phyloP scores from a whole-genome alignment of 2,797 vertebrate genomes.

The Nasua narica region DNA sequence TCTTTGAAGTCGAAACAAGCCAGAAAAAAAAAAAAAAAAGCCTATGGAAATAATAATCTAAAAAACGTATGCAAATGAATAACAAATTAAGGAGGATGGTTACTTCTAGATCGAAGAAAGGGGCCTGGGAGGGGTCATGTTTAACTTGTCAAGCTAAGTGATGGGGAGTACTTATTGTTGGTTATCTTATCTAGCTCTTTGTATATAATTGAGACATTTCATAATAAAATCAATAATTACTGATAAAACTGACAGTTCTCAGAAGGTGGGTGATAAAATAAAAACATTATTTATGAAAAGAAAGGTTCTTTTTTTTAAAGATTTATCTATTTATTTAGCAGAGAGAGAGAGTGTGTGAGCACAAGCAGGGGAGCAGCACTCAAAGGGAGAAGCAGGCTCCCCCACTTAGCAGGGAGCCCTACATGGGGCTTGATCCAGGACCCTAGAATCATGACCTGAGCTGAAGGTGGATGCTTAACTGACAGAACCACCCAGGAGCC shows the following conservation, averaged over 20 bases:
- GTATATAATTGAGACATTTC: neutral
- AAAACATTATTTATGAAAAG: neutral
- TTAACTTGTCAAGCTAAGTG: neutral
- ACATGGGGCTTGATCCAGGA: too few relatives aligned
- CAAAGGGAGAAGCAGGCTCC: too few relatives aligned
- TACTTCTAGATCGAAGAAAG: neutral
- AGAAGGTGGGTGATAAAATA: neutral
- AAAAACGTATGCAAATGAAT: neutral
- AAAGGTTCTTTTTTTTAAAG: too few relatives aligned
- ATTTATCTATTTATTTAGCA: too few relatives aligned
- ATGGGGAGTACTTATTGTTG: neutral
- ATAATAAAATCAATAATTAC: conserved; percentile 17
- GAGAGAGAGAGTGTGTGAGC: too few relatives aligned
- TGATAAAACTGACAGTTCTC: neutral
- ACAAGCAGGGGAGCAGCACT: too few relatives aligned
- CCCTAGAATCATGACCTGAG: too few relatives aligned
- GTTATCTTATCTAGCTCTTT: neutral
- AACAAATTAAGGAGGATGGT: neutral
- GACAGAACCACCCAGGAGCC: too few relatives aligned
- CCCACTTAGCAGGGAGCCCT: too few relatives aligned
- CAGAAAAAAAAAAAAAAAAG: neutral
- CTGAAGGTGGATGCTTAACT: too few relatives aligned
- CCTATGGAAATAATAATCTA: neutral
- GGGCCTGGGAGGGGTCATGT: neutral
- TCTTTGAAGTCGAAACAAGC: neutral